Conservation (phyloP, 2,113 vertebrate genomes). For the Egretta garzetta region DNA sequence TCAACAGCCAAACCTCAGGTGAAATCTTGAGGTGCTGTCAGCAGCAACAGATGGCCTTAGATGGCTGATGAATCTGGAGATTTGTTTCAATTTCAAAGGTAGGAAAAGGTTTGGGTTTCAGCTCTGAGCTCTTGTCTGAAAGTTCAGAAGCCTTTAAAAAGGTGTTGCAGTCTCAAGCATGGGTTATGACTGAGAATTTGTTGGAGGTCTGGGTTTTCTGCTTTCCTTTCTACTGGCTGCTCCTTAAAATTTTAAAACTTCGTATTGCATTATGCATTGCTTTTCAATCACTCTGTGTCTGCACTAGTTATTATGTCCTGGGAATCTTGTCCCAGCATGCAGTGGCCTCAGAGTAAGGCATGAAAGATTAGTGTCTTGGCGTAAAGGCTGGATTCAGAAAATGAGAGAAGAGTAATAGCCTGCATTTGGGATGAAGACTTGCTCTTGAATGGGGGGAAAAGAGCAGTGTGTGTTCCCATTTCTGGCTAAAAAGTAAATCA, state of each 20-base stretch:
- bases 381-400: not conserved
- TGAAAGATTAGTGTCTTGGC: not conserved
- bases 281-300: not conserved
- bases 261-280: slow-evolving; percentile 4
- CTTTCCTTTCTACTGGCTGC: not conserved
- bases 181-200: not conserved
- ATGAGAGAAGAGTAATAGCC: not conserved
- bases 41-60: not conserved
- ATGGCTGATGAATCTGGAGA: not conserved
- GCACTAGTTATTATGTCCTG: not conserved
- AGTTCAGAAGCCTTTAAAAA: not conserved
- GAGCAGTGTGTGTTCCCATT: not conserved
- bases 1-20: not conserved
- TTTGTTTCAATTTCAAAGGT: slow-evolving; percentile 9
- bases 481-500: not conserved
- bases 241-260: slow-evolving; percentile 36
- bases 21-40: not conserved
- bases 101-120: not conserved
- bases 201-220: not conserved
- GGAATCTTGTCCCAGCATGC: not conserved
- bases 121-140: not conserved
- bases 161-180: not conserved
- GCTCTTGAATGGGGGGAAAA: not conserved
- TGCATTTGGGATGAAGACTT: not conserved
- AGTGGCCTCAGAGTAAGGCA: not conserved